Conservation (phyloP, 2,888 invertebrate species). For the Suillia variegata region DNA sequence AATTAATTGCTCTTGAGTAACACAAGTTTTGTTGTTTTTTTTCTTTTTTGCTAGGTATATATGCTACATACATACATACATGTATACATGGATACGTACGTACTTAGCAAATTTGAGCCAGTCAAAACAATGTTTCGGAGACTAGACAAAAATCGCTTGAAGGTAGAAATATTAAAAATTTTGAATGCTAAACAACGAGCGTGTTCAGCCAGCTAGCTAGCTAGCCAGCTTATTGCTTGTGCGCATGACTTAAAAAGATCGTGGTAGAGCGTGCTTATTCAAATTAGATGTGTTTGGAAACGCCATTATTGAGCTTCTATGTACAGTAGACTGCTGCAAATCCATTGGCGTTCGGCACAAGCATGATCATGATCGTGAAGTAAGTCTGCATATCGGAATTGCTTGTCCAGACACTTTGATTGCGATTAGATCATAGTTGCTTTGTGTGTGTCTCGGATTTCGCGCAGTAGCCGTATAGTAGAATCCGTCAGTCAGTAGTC, state of each 20-base stretch:
- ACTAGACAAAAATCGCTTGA: neutral
- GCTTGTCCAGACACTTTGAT: neutral
- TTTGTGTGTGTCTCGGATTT: too few relatives aligned
- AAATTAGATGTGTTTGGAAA: neutral
- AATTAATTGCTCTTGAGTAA: neutral
- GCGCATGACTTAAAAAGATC: neutral
- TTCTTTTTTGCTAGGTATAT: too few relatives aligned
- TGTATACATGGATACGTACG: neutral
- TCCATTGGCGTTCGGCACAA: neutral
- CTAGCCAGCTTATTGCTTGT: neutral
- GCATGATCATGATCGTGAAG: too few relatives aligned
- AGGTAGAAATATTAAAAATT: neutral
- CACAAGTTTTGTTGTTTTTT: neutral
- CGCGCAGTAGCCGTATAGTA: neutral
- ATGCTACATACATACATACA: constrained; percentile 2
- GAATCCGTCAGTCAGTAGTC: neutral
- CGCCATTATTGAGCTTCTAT: neutral
- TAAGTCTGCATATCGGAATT: neutral
- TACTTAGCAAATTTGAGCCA: neutral
- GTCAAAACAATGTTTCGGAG: neutral
- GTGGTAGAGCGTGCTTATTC: neutral
- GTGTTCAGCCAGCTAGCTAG: too few relatives aligned
- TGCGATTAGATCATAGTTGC: constrained; percentile 4
- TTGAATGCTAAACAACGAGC: neutral
- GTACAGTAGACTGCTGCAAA: neutral